phyloP scores from a whole-genome alignment of 2,113 vertebrate genomes.

The Eulacestoma nigropectus region DNA sequence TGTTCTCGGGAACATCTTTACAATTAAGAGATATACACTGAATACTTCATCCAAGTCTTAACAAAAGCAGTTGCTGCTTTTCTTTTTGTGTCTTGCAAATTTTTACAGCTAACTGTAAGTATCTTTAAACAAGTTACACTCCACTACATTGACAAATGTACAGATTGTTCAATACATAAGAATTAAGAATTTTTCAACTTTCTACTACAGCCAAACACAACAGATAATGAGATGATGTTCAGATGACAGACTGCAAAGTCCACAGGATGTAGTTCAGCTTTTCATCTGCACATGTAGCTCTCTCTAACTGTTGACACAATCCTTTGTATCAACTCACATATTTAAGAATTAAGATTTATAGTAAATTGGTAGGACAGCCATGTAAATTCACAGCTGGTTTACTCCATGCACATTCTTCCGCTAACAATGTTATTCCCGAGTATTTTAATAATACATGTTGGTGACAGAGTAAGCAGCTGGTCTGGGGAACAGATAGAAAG shows the following conservation, averaged over 20 bases:
- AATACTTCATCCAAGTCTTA: neutral
- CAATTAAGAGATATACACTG: neutral
- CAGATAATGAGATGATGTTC: neutral
- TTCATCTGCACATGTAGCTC: neutral
- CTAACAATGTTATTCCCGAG: neutral
- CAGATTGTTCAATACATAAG: neutral
- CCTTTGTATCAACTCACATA: neutral
- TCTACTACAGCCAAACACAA: neutral
- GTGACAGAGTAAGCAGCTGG: neutral
- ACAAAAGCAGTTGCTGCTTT: neutral
- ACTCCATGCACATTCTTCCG: neutral
- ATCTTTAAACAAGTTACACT: neutral
- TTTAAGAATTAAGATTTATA: neutral
- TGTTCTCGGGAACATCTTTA: neutral
- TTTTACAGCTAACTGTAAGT: neutral
- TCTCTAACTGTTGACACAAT: neutral
- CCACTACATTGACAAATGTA: neutral
- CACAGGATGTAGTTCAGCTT: neutral
- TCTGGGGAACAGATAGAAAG: neutral
- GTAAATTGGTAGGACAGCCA: neutral
- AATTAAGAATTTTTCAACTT: neutral
- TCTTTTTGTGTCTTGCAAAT: neutral
- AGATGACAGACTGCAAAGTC: neutral
- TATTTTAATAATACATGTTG: neutral
- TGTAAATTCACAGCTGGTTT: neutral